Evolutionary conservation across 2,113 vertebrate genomes (phyloP).

Genomic region (Empidonax alnorum): DNA sequence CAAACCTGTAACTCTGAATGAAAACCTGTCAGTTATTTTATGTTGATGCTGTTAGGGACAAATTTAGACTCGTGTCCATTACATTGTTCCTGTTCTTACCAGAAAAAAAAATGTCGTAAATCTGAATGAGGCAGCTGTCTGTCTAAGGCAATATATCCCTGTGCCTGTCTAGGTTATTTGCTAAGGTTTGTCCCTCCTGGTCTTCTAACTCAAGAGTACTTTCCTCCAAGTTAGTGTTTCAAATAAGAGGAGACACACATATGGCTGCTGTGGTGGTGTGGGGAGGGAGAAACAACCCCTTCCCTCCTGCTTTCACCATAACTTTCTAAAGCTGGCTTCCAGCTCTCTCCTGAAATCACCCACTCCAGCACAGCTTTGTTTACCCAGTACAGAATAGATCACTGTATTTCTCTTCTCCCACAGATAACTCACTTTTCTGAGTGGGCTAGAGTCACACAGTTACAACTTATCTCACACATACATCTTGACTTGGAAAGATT

Average conservation of each 20-base stretch:
- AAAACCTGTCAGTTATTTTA: background rate
- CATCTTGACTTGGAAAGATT: constrained; percentile 47
- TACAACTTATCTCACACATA: constrained; percentile 46
- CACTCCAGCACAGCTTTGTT: constrained; percentile 53
- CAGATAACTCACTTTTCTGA: constrained; percentile 55
- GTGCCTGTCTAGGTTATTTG: background rate
- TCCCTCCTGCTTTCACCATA: background rate
- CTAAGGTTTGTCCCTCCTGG: background rate
- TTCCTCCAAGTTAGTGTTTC: background rate
- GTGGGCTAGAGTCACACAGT: constrained; percentile 50
- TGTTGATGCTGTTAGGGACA: background rate
- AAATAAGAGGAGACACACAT: background rate
- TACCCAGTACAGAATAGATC: constrained; percentile 43
- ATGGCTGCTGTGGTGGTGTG: background rate
- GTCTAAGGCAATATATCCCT: background rate
- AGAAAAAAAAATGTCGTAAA: background rate
- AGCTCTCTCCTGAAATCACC: constrained; percentile 49
- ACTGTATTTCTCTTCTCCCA: constrained; percentile 52
- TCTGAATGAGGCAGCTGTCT: background rate
- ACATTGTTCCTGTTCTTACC: background rate
- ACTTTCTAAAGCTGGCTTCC: constrained; percentile 27
- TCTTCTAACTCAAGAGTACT: background rate
- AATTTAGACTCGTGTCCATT: background rate
- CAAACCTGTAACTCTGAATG: background rate
- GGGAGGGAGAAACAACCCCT: background rate